A percentile compares a stretch with the other conserved stretches of the same genome.
phyloP scores from a whole-genome alignment of 2,797 vertebrate species.

The Mus caroli region DNA sequence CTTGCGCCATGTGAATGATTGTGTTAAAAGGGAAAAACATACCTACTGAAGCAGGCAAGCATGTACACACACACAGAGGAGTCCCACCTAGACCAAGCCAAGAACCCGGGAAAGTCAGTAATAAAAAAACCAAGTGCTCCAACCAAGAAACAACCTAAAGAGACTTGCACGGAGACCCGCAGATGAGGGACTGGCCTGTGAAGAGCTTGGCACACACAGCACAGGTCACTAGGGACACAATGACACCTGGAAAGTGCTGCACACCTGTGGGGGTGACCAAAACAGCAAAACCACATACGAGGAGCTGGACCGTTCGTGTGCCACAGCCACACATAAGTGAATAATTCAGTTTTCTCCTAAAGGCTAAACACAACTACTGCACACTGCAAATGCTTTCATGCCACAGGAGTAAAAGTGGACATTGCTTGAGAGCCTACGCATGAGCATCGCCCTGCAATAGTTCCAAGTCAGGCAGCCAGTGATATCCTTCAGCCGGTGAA shows the following conservation, averaged over 20 bases:
- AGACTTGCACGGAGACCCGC: background rate
- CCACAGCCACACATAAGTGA: background rate
- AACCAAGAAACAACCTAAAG: background rate
- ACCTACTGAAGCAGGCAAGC: background rate
- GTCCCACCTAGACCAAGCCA: background rate
- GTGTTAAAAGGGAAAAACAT: background rate
- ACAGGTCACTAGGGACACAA: background rate
- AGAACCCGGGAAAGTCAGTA: constrained; percentile 17
- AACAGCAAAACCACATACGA: background rate
- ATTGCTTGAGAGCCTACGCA: no score
- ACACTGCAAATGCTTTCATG: background rate
- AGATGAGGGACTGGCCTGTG: background rate
- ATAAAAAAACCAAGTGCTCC: background rate
- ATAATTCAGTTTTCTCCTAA: background rate
- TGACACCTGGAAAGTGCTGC: background rate
- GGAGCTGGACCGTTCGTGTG: background rate
- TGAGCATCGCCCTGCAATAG: background rate
- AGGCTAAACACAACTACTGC: background rate
- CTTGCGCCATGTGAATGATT: background rate
- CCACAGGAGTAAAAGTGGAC: background rate
- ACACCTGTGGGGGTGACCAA: background rate
- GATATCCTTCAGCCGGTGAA: background rate
- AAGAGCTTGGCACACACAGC: background rate
- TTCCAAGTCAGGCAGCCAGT: background rate
- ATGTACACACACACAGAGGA: background rate